Evolutionary conservation across 2,797 vertebrate genomes (phyloP).

Genomic region (Semotilus atromaculatus): DNA sequence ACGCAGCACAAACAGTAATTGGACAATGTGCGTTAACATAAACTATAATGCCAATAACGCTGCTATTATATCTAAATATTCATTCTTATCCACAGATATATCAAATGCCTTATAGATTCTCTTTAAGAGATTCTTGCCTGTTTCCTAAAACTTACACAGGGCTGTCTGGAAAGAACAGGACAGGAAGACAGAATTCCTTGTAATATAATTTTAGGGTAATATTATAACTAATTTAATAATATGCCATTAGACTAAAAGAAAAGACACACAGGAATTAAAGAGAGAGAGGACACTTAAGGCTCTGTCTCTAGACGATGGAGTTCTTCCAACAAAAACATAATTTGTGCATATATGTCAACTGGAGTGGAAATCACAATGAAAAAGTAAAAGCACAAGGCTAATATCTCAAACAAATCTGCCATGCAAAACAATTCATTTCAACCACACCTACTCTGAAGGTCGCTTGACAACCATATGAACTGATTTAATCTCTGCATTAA

Average conservation of each 20-base stretch:
- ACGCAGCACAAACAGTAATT: too few relatives aligned
- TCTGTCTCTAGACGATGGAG: neutral
- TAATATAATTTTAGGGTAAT: slow-evolving; percentile 32
- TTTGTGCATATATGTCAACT: neutral
- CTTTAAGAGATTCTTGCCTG: neutral
- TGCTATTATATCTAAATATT: neutral
- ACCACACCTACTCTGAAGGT: slow-evolving; percentile 12
- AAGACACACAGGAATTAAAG: slow-evolving; percentile 22
- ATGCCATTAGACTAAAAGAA: slow-evolving; percentile 24
- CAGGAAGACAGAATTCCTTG: neutral
- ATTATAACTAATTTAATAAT: slow-evolving; percentile 35
- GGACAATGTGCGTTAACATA: too few relatives aligned
- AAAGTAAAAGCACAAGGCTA: neutral
- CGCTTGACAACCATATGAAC: neutral
- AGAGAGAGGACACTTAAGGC: slow-evolving; percentile 6
- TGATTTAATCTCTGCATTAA: neutral
- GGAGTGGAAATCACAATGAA: neutral
- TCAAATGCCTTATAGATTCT: neutral
- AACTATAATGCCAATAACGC: too few relatives aligned
- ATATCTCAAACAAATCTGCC: slow-evolving; percentile 4
- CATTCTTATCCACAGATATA: neutral
- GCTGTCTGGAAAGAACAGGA: slow-evolving; percentile 14
- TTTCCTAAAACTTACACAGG: neutral
- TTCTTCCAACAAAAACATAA: neutral
- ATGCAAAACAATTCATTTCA: neutral